Evolutionary conservation across 2,113 vertebrate species (phyloP).

Genomic region (Cromileptes altivelis): DNA sequence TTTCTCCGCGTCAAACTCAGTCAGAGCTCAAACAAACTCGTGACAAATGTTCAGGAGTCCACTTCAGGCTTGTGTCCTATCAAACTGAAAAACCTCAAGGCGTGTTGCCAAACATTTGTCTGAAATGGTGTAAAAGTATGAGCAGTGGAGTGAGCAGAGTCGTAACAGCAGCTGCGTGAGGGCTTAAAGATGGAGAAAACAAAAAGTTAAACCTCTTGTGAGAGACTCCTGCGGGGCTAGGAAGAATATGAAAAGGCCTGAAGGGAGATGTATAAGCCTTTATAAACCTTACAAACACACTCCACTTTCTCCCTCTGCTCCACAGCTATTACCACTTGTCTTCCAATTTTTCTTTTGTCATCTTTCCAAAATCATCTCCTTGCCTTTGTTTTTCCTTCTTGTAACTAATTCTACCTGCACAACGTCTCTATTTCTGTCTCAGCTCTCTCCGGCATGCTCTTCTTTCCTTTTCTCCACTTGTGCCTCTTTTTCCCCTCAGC

Average conservation of each 20-base stretch:
- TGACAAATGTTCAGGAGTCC: background rate
- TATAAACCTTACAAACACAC: slow-evolving; percentile 39
- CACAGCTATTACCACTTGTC: background rate
- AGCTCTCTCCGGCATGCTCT: background rate
- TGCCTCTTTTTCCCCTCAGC: slow-evolving; percentile 7
- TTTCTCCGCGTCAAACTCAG: slow-evolving; percentile 2
- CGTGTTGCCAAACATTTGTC: slow-evolving; percentile 19
- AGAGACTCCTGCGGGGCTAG: slow-evolving; percentile 33
- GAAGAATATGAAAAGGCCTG: slow-evolving; percentile 40
- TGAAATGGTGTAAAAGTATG: slow-evolving; percentile 37
- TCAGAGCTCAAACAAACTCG: background rate
- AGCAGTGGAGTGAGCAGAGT: slow-evolving; percentile 16
- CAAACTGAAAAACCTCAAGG: slow-evolving; percentile 32
- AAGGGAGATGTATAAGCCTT: slow-evolving; percentile 40
- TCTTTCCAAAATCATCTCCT: slow-evolving; percentile 32
- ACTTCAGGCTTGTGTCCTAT: slow-evolving; percentile 23
- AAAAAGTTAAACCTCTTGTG: slow-evolving; percentile 60
- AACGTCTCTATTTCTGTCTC: background rate
- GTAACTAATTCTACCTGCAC: background rate
- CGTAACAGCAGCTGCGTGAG: slow-evolving; percentile 35
- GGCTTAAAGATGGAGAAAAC: slow-evolving; percentile 31
- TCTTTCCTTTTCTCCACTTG: background rate
- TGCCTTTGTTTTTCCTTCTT: slow-evolving; percentile 15
- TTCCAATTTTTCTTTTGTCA: slow-evolving; percentile 18
- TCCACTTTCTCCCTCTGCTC: slow-evolving; percentile 16